These are phyloP conservation scores for Hycleus phaleratus DNA, from an alignment of 1,140 invertebrate species.

Conservation along the genomic window DNA sequence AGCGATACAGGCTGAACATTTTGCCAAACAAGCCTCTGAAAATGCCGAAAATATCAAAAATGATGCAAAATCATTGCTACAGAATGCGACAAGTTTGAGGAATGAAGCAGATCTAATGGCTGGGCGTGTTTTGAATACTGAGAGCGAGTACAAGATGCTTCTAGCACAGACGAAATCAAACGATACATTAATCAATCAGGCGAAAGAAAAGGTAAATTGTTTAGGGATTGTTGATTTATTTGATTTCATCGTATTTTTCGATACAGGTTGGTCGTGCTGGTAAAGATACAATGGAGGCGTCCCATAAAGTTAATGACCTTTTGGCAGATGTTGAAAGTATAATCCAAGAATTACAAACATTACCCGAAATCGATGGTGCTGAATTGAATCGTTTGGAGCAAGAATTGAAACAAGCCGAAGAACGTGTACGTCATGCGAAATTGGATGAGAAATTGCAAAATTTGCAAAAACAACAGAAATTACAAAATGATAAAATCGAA, in stretches of 20 bases:
- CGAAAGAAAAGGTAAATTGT: conserved; percentile 52
- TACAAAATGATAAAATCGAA: conserved; percentile 70
- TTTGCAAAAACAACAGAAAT: conserved; percentile 62
- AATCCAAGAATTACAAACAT: conserved; percentile 66
- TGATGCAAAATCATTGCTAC: conserved; percentile 68
- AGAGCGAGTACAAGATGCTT: conserved; percentile 58
- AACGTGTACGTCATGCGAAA: conserved; percentile 62
- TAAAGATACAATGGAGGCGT: conserved; percentile 67
- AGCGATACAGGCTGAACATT: conserved; percentile 65
- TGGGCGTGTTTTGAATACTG: conserved; percentile 62
- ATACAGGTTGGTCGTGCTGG: conserved; percentile 80
- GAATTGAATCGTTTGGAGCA: conserved; percentile 65
- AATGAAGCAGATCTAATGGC: conserved; percentile 70
- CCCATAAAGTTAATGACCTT: conserved; percentile 72
- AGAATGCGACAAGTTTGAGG: conserved; percentile 62
- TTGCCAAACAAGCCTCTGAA: conserved; percentile 63
- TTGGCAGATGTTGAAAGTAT: conserved; percentile 72
- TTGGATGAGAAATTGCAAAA: conserved; percentile 67
- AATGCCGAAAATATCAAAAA: conserved; percentile 68
- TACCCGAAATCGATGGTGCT: conserved; percentile 64
- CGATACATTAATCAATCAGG: conserved; percentile 62
- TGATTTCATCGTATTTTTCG: conserved; percentile 34
- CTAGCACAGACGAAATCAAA: conserved; percentile 69
- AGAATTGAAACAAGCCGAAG: conserved; percentile 65
- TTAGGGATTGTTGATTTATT: neutral